phyloP scores from a whole-genome alignment of 1,140 invertebrate species.

The Dendroctonus ponderosae region DNA sequence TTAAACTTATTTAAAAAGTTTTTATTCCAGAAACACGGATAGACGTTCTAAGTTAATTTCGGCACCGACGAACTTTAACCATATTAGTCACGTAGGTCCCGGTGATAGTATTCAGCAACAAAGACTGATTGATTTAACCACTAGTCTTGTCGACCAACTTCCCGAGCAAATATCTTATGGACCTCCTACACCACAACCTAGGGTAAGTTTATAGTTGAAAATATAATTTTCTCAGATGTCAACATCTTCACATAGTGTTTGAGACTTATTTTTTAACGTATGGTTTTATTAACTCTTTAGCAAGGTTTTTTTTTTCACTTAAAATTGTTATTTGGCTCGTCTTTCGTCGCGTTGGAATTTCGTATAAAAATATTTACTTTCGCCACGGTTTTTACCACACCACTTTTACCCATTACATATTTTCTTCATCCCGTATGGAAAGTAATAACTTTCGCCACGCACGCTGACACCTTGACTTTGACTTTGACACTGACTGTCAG shows the following conservation, averaged over 20 bases:
- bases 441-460: no score
- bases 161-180: slow-evolving; percentile 54
- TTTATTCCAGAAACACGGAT: slow-evolving; percentile 64
- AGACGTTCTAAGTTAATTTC: slow-evolving; percentile 93
- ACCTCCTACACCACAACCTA: slow-evolving; percentile 47
- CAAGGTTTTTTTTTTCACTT: no score
- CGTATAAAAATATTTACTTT: no score
- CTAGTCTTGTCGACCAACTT: slow-evolving; percentile 69
- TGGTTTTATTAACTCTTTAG: no score
- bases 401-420: no score
- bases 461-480: no score
- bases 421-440: no score
- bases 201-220: slow-evolving; percentile 42
- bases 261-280: no score
- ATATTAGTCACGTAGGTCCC: slow-evolving; percentile 98
- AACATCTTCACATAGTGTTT: no score
- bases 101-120: slow-evolving; percentile 94
- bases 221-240: no score
- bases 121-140: slow-evolving; percentile 87
- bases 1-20: background rate
- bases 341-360: background rate
- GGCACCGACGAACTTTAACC: slow-evolving; percentile 96
- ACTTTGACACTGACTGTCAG: no score
- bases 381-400: no score
- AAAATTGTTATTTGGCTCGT: background rate